Evolutionary conservation across 2,888 invertebrate species (phyloP).

Genomic region (Napeogenes inachia): DNA sequence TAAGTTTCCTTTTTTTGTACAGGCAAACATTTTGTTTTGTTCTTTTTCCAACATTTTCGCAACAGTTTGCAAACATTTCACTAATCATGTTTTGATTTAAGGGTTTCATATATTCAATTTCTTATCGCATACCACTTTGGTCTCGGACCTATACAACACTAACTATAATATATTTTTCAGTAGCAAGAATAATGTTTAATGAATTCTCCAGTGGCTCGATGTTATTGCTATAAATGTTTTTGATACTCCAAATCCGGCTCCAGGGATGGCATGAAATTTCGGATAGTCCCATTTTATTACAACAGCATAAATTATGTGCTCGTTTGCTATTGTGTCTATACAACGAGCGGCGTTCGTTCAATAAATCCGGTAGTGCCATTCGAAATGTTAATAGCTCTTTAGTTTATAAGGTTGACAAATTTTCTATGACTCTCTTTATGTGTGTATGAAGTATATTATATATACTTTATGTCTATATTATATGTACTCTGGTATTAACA

Average conservation of each 20-base stretch:
- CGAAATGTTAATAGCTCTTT: slow-evolving; percentile 40
- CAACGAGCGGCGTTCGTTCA: slow-evolving; percentile 36
- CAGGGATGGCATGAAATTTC: slow-evolving; percentile 21
- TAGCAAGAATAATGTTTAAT: background rate
- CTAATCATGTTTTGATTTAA: too few species aligned
- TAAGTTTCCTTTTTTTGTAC: too few species aligned
- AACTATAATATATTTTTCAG: too few species aligned
- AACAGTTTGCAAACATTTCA: too few species aligned
- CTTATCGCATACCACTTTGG: too few species aligned
- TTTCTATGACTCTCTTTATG: slow-evolving; percentile 7
- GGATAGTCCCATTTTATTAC: slow-evolving; percentile 30
- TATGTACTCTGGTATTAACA: too few species aligned
- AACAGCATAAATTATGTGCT: slow-evolving; percentile 40
- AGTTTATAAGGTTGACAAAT: slow-evolving; percentile 20
- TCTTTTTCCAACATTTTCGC: too few species aligned
- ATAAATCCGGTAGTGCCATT: slow-evolving; percentile 44
- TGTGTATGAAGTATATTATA: background rate
- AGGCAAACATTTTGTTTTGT: too few species aligned
- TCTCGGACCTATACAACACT: too few species aligned
- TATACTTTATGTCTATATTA: background rate
- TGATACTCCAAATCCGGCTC: slow-evolving; percentile 17
- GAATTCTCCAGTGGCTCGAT: slow-evolving; percentile 1
- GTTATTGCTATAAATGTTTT: slow-evolving; percentile 15
- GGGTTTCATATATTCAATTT: too few species aligned
- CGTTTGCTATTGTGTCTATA: slow-evolving; percentile 45